Base-by-base conservation (phyloP, 2,888 invertebrate species). In the Laothoe populi region DNA sequence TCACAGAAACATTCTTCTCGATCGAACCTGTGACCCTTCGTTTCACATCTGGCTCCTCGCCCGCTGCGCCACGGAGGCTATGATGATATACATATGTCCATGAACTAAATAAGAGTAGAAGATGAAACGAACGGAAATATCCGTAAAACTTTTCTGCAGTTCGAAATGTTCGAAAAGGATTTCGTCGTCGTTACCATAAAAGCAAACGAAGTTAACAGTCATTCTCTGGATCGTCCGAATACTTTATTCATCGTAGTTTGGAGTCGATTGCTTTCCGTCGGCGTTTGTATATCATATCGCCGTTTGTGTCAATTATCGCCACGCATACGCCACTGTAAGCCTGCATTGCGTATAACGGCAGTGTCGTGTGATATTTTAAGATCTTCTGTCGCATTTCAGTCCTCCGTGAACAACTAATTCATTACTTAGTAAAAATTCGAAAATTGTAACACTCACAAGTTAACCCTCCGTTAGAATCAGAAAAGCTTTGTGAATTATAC, bases 281-380 rank as follows among this genome's bases (percentile, higher is more conserved):
- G 38, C 49, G 26, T 53, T 42, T 49, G 49, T 53, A n/a, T 61
- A 61, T 38, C 38, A 60, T 53, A 5, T 26, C 19, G 53, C 31
- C 53, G 49, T 49, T 42, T 61, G 38, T 48, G 60, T 48, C 53
- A 61, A 53, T 38, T 58, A 59, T 48, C 48, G 40, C 40, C 40
- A 48, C 58, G 58, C 62, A 48, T 26, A 19, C 46, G 61, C 4
- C 21, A 8, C 23, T 26, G 13, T 11, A 40, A 4, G 62, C 45
- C 62, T 62, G 62, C 62, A 62, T 48, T 62, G 58, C 58, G 62
- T 62, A 62, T 48, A 58, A 48, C 13, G 48, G 38, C 26, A 16
- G 10, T 24, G 11, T 4, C 38, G 38, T 8, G 4, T 2, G 38
- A 10, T 38, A n/a, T n/a, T n/a, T n/a, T n/a, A n/a, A n/a, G n/a